These are phyloP conservation scores for Austrofundulus limnaeus DNA, from an alignment of 2,113 vertebrate species.

Conservation along the genomic window DNA sequence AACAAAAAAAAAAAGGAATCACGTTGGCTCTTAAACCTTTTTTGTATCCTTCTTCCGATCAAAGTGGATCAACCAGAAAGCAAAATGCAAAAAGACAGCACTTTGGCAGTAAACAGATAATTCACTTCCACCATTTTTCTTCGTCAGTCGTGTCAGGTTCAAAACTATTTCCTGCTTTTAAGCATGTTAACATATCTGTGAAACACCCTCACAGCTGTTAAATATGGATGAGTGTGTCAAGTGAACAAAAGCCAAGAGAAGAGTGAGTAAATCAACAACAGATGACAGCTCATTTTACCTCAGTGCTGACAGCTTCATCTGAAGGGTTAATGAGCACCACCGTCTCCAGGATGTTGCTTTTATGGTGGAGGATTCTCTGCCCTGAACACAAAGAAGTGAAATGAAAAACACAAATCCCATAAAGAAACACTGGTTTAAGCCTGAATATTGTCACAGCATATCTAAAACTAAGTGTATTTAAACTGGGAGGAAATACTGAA, in stretches of 20 bases:
- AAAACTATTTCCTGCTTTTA: slow-evolving; percentile 17
- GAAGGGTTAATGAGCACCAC: slow-evolving; percentile 97
- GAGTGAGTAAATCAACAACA: neutral
- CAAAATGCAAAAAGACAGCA: neutral
- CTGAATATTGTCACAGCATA: neutral
- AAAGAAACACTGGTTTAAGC: neutral
- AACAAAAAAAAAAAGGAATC: slow-evolving; percentile 18
- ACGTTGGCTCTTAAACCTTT: neutral
- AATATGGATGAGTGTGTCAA: neutral
- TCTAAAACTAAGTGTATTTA: neutral
- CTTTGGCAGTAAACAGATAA: slow-evolving; percentile 3
- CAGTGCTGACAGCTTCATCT: slow-evolving; percentile 94
- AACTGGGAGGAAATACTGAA: too few relatives aligned
- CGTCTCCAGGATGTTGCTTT: slow-evolving; percentile 93
- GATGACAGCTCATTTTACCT: slow-evolving; percentile 71
- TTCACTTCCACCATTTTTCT: neutral
- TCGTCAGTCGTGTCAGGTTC: slow-evolving; percentile 3
- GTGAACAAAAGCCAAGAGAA: slow-evolving; percentile 2
- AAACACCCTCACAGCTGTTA: neutral
- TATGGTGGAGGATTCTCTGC: slow-evolving; percentile 97
- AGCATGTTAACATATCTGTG: slow-evolving; percentile 2
- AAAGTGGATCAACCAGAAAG: neutral
- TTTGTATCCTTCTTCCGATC: neutral
- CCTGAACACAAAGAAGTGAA: slow-evolving; percentile 76
- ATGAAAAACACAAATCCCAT: neutral